Conservation (phyloP, 1,140 invertebrate genomes). For the Neuroterus valhalla region DNA sequence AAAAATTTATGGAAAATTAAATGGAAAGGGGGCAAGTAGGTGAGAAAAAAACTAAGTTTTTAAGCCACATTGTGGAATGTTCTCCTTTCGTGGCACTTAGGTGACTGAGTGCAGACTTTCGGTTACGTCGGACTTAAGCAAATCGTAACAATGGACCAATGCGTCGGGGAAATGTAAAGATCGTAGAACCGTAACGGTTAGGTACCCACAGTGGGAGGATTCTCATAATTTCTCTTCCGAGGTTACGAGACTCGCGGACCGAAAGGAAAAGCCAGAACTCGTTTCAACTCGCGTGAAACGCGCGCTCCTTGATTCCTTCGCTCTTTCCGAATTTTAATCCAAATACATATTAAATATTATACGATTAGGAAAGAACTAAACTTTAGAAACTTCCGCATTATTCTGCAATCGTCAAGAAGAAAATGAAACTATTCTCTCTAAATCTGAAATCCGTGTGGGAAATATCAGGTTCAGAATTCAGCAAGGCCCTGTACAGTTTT, state of each 20-base stretch:
- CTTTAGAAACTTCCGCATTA: no score
- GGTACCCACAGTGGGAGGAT: conserved; percentile 52
- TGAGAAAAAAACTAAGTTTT: no score
- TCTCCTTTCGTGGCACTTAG: conserved; percentile 30
- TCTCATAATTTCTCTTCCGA: conserved; percentile 63
- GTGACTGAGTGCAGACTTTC: conserved; percentile 47
- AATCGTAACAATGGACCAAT: conserved; percentile 56
- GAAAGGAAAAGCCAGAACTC: conserved; percentile 51
- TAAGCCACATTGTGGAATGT: no score
- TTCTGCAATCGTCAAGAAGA: no score
- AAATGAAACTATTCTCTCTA: no score
- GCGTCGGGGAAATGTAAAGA: conserved; percentile 51
- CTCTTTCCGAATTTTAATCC: not conserved
- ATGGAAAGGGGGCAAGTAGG: no score
- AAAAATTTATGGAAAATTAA: no score
- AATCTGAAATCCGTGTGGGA: no score
- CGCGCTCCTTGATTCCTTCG: not conserved
- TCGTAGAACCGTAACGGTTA: conserved; percentile 44
- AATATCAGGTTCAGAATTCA: no score
- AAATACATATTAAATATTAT: not conserved
- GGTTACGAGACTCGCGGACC: conserved; percentile 35
- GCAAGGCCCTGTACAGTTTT: no score
- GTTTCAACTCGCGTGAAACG: conserved; percentile 38
- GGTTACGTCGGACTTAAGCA: conserved; percentile 54
- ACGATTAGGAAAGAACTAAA: not conserved